Conservation (phyloP, 1,140 invertebrate genomes). For the Caenorhabditis elegans region DNA sequence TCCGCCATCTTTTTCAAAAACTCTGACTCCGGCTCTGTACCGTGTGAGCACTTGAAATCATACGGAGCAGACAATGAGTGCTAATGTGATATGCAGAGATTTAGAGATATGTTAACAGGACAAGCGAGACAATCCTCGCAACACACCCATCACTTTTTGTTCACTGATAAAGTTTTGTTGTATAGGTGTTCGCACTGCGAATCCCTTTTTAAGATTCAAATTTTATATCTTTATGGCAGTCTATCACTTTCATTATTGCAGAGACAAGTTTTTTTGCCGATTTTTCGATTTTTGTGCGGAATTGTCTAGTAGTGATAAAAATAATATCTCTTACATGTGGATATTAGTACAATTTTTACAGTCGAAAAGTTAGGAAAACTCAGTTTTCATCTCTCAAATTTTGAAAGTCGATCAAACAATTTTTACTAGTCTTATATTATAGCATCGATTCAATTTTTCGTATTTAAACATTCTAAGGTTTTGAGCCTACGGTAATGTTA, state of each 20-base stretch:
- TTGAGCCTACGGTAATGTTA: no score
- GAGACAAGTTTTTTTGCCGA: not conserved
- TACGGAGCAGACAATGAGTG: not conserved
- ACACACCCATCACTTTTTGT: constrained; percentile 4
- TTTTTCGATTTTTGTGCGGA: not conserved
- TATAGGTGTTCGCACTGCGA: not conserved
- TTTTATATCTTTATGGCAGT: not conserved
- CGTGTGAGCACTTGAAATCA: constrained; percentile 31
- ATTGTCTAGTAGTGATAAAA: no score
- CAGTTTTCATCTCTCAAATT: no score
- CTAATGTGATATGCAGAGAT: not conserved
- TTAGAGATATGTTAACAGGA: constrained; percentile 20
- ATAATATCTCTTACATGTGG: no score
- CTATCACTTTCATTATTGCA: not conserved
- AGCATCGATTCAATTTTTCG: no score
- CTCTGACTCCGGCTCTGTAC: not conserved
- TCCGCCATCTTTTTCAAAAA: no score
- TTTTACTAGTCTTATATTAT: no score
- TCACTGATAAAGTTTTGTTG: not conserved
- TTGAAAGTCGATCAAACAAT: no score
- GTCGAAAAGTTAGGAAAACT: no score
- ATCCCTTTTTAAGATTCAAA: not conserved
- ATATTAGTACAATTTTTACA: no score
- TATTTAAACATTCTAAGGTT: no score
- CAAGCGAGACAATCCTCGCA: not conserved